Evolutionary conservation across 2,888 invertebrate species (phyloP).

Genomic region (Drosophila phalerata): DNA sequence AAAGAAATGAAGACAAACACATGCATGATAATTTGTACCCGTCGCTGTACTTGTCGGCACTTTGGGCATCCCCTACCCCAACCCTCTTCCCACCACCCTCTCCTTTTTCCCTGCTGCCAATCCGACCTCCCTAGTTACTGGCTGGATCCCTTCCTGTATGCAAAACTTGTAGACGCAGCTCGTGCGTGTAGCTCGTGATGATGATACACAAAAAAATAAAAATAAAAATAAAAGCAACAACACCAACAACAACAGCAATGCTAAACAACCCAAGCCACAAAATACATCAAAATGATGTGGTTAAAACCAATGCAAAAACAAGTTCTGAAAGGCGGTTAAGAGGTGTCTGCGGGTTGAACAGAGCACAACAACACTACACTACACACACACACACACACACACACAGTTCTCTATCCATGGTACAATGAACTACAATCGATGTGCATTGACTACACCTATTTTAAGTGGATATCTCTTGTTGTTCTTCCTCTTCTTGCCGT

Average conservation of each 20-base stretch:
- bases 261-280: constrained; percentile 79
- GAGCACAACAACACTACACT: constrained; percentile 9
- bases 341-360: constrained; percentile 47
- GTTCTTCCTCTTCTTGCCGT: constrained; percentile 6
- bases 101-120: not conserved
- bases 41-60: constrained; percentile 69
- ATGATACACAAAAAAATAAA: constrained; percentile 57
- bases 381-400: constrained; percentile 11
- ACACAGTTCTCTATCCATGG: constrained; percentile 29
- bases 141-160: constrained; percentile 35
- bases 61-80: constrained; percentile 39
- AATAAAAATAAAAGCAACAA: constrained; percentile 21
- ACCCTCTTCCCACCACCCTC: not conserved
- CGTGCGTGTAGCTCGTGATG: constrained; percentile 80
- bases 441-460: constrained; percentile 59
- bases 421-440: constrained; percentile 76
- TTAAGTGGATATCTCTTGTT: constrained; percentile 45
- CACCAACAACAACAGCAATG: constrained; percentile 37
- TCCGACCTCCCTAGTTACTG: constrained; percentile 11
- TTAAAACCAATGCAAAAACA: constrained; percentile 75
- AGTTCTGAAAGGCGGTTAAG: constrained; percentile 56
- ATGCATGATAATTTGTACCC: constrained; percentile 77
- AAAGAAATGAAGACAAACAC: constrained; percentile 67
- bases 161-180: constrained; percentile 71
- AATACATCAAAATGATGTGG: constrained; percentile 82